Evolutionary conservation across 2,888 invertebrate genomes (phyloP), one percentile per base, ranked within the genome.

Genomic region (Oligia strigilis): DNA sequence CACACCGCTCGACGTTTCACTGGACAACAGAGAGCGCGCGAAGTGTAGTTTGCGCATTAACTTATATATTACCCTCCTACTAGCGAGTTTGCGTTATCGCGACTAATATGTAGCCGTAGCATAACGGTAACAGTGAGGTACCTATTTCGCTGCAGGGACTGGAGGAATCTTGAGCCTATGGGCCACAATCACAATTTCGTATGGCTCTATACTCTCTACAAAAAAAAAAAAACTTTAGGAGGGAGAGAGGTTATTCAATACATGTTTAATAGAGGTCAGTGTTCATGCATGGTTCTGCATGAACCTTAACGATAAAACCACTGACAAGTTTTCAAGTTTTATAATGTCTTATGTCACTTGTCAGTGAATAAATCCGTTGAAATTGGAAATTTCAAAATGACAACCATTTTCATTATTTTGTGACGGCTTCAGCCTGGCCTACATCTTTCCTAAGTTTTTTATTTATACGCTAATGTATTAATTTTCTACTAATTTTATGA

Each of bases 351-450:
- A 29, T 29, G 40, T 40, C 40, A 40, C 40, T 1, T 71, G 9
- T 72, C 67, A 2, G 23, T 66, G 60, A 23, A 58, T 29, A 49
- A 19, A 71, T 36, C n/a, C 17, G 11, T 40, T 40, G n/a, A 40
- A 64, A n/a, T 36, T n/a, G 11, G 64, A 40, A n/a, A 64, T n/a
- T 40, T 40, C 36, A n/a, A 76, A 49, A 40, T 76, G 60, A 40
- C 36, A 78, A 49, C n/a, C 17, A 40, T 72, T 78, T 49, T 36
- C 2, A n/a, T 36, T 46, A 40, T 49, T 76, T 78, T 76, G 49
- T 60, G 19, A 79, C 49, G 5, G 36, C 46, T 19, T 36, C 36
- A 9, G 19, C 46, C 4, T 76, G 13, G 19, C 46, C 4, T 76
- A 36, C 13, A 9, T 5, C 14, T 40, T 76, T 62, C 5, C 60